phyloP scores from a whole-genome alignment of 2,888 invertebrate species.

The Sphecodes monilicornis region DNA sequence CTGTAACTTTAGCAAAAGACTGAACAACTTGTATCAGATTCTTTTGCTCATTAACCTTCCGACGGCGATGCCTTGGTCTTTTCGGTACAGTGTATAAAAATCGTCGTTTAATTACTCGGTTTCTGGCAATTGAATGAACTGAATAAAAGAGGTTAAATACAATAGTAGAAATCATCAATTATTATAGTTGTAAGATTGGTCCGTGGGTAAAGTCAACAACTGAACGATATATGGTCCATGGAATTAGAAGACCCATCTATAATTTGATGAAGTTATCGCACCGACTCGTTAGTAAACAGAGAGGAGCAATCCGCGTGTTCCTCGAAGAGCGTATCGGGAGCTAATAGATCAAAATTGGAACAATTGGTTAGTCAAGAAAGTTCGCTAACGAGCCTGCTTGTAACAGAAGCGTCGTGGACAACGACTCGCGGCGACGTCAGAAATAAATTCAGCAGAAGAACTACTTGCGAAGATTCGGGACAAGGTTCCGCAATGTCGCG shows the following conservation, averaged over 20 bases:
- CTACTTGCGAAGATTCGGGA: conserved; percentile 63
- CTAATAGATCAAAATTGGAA: conserved; percentile 22
- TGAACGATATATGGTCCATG: background rate
- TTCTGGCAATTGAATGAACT: too few relatives aligned
- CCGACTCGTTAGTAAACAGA: background rate
- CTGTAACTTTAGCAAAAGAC: too few relatives aligned
- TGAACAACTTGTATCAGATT: background rate
- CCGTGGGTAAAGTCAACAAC: too few relatives aligned
- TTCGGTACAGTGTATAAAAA: too few relatives aligned
- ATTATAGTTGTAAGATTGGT: too few relatives aligned
- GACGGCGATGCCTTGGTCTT: too few relatives aligned
- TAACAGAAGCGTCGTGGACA: conserved; percentile 54
- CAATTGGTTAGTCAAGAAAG: conserved; percentile 31
- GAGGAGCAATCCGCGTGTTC: background rate
- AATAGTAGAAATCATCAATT: too few relatives aligned
- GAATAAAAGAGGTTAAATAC: too few relatives aligned
- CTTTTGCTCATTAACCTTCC: background rate
- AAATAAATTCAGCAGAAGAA: conserved; percentile 63
- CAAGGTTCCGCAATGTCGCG: conserved; percentile 55
- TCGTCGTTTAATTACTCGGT: too few relatives aligned
- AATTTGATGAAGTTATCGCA: background rate
- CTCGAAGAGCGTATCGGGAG: background rate
- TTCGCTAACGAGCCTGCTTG: conserved; percentile 57
- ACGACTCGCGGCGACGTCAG: conserved; percentile 35
- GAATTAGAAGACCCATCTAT: background rate